These are phyloP conservation scores for Centropristis striata DNA, from an alignment of 2,113 vertebrate species.

Conservation along the genomic window DNA sequence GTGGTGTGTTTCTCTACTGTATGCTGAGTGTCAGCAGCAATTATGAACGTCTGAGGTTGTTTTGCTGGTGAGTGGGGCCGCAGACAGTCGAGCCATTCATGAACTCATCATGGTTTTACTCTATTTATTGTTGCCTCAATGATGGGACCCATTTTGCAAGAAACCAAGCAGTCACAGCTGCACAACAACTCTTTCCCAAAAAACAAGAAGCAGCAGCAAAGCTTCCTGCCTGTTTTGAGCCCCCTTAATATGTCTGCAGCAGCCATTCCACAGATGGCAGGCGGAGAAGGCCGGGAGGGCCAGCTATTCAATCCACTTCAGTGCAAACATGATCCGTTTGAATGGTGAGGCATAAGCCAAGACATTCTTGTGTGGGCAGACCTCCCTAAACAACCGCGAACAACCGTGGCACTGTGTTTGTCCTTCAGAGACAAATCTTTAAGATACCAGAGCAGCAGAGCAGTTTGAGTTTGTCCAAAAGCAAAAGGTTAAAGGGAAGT, in stretches of 20 bases:
- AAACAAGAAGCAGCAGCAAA: slow-evolving; percentile 40
- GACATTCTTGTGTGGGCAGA: slow-evolving; percentile 80
- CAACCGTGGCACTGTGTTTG: slow-evolving; percentile 71
- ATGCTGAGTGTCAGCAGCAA: slow-evolving; percentile 48
- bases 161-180: slow-evolving; percentile 50
- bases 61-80: slow-evolving; percentile 12
- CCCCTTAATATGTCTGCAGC: slow-evolving; percentile 61
- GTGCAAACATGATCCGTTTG: slow-evolving; percentile 80
- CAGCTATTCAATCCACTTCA: slow-evolving; percentile 70
- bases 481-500: slow-evolving; percentile 46
- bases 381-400: slow-evolving; percentile 73
- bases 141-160: slow-evolving; percentile 24
- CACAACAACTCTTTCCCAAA: slow-evolving; percentile 23
- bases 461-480: slow-evolving; percentile 27
- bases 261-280: slow-evolving; percentile 77
- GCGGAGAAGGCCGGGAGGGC: slow-evolving; percentile 58
- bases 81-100: slow-evolving; percentile 54
- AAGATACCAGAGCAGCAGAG: slow-evolving; percentile 36
- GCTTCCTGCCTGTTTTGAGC: slow-evolving; percentile 57
- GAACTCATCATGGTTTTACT: slow-evolving; percentile 21
- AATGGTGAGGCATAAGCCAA: slow-evolving; percentile 71
- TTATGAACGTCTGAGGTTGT: slow-evolving; percentile 34
- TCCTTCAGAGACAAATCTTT: slow-evolving; percentile 53
- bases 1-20: slow-evolving; percentile 39
- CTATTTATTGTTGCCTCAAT: slow-evolving; percentile 40